A percentile compares a stretch with the other conserved stretches of the same genome.
These are phyloP conservation scores for Alitta virens DNA, from an alignment of 2,888 invertebrate genomes.

Conservation along the genomic window DNA sequence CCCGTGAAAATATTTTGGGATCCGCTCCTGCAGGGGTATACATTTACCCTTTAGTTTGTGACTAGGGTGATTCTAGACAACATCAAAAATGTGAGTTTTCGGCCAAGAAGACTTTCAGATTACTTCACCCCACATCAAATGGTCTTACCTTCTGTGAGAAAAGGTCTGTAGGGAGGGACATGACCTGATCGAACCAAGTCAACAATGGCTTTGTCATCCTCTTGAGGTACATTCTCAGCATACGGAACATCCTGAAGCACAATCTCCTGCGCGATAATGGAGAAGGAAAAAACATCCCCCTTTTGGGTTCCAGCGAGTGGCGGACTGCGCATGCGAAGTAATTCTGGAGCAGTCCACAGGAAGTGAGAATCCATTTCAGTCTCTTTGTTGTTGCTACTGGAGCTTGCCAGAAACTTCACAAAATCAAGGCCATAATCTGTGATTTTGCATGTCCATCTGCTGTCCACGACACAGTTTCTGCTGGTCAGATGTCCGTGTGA, in stretches of 20 bases:
- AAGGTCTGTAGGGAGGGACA: background rate
- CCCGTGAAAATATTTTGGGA: too few species aligned
- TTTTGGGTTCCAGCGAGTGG: background rate
- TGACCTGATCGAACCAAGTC: background rate
- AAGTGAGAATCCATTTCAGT: background rate
- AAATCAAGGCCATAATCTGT: background rate
- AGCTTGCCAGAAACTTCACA: background rate
- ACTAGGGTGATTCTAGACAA: too few species aligned
- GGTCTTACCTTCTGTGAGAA: background rate
- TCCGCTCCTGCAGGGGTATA: too few species aligned
- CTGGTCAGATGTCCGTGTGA: background rate
- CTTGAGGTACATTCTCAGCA: background rate
- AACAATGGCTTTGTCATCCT: background rate
- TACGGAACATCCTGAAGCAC: background rate
- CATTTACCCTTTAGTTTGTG: too few species aligned
- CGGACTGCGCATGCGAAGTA: background rate
- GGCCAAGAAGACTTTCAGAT: too few species aligned
- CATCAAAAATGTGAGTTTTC: too few species aligned
- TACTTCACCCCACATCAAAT: too few species aligned
- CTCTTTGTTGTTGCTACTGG: background rate
- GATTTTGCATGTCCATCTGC: background rate
- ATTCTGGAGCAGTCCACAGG: background rate
- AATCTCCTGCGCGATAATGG: background rate
- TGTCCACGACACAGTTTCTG: background rate
- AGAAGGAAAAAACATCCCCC: background rate